Evolutionary conservation across 2,888 invertebrate species (phyloP), one percentile per base, ranked within the genome.

Genomic region (Dusona sp.): DNA sequence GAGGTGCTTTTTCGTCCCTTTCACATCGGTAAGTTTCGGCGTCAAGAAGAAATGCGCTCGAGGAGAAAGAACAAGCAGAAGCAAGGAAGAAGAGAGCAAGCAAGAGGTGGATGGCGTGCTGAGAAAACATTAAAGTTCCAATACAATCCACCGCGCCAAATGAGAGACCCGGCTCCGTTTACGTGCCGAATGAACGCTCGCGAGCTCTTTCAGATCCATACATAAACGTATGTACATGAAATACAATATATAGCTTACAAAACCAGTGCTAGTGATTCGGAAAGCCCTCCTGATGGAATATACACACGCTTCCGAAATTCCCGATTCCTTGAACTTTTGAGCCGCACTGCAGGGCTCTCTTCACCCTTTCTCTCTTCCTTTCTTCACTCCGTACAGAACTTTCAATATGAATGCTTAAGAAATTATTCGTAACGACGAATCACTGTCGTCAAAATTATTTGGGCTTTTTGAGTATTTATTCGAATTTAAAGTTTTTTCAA

Each of bases 251-350:
- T 75, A 70, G 73, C 42, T 78, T 29, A 51, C 79, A 74, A 65
- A 86, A 86, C 57, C 68, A 83, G 85, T 78, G 67, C 61, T 54
- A 79, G 74, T 85, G 57, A 83, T 84, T 65, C 84, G 48, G 54
- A 42, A 70, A 67, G 75, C 57, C 79, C 83, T 83, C 88, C 89
- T 93, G 92, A 93, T 93, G 91, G 92, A 91, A 91, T 90, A 89
- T 91, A 92, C 91, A 91, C 93, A 93, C 93, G 93, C 92, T 92
- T 91, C 89, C 89, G 88, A 92, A 92, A 92, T 92, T 92, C 92
- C 88, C 91, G 90, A 91, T 92, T 92, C 92, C 90, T 89, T 91
- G 92, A 93, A 92, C 88, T 90, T 92, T 92, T 92, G 88, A 88
- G 87, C 88, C 86, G 88, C 87, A 86, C 68, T 88, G 88, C 87